Conservation (phyloP, 2,888 invertebrate species). For the Aricia artaxerxes region DNA sequence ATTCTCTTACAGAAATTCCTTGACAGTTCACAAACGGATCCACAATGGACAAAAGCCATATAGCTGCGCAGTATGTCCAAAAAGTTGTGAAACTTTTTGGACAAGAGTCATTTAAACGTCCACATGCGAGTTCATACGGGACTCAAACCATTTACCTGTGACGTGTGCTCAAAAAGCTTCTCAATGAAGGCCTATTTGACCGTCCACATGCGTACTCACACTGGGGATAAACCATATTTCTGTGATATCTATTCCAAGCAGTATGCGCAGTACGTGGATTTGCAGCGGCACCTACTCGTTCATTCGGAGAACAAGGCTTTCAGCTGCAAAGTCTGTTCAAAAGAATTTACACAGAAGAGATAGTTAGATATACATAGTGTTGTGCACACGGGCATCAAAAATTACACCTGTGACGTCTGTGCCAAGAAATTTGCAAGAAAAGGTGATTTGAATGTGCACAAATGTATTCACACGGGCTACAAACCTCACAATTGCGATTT, state of each 20-base stretch:
- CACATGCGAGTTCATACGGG: too few relatives aligned
- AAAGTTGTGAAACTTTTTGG: neutral
- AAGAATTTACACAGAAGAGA: neutral
- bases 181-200: too few relatives aligned
- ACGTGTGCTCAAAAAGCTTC: too few relatives aligned
- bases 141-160: too few relatives aligned
- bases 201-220: too few relatives aligned
- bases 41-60: neutral
- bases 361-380: too few relatives aligned
- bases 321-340: neutral
- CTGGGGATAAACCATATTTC: too few relatives aligned
- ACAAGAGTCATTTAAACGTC: too few relatives aligned
- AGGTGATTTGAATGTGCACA: neutral
- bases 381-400: neutral
- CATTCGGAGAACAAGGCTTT: neutral
- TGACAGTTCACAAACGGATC: neutral
- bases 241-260: neutral
- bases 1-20: neutral
- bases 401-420: neutral
- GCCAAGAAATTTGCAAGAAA: neutral
- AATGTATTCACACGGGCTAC: neutral
- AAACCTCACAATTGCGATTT: neutral
- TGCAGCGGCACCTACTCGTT: neutral
- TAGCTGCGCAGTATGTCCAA: neutral
- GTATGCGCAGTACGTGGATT: neutral